Evolutionary conservation across 2,113 vertebrate genomes (phyloP).

Genomic region (Ceyx melanurus): DNA sequence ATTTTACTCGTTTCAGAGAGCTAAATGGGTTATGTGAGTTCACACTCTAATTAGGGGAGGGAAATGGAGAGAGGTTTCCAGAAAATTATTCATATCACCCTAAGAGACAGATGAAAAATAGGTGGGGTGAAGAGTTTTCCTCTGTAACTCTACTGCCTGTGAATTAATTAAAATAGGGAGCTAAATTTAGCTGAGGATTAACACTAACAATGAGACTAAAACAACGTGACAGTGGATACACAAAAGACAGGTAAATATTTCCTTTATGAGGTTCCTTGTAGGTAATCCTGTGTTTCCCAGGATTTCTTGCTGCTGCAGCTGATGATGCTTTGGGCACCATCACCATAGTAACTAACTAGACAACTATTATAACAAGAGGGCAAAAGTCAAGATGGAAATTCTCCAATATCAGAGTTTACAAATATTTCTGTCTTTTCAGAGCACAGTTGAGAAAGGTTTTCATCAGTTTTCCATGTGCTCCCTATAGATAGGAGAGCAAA

Average conservation of each 20-base stretch:
- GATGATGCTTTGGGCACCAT: not conserved
- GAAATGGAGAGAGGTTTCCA: not conserved
- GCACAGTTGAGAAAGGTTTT: not conserved
- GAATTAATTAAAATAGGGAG: not conserved
- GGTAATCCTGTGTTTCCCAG: not conserved
- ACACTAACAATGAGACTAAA: not conserved
- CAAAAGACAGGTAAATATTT: not conserved
- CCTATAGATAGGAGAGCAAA: not conserved
- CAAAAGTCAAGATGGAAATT: constrained; percentile 21
- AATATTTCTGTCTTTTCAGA: not conserved
- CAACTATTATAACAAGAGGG: not conserved
- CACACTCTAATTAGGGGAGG: not conserved
- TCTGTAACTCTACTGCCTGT: not conserved
- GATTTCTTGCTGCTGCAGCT: not conserved
- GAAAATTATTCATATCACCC: not conserved
- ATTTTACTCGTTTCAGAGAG: not conserved
- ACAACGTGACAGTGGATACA: not conserved
- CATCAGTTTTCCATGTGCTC: not conserved
- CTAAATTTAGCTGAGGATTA: not conserved
- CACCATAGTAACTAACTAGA: constrained; percentile 10
- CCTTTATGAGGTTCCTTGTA: not conserved
- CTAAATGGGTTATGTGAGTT: not conserved
- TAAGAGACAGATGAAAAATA: not conserved
- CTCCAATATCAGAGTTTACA: not conserved
- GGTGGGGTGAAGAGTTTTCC: not conserved